Evolutionary conservation across 2,888 invertebrate species (phyloP).

Genomic region (Nudaria mundana): DNA sequence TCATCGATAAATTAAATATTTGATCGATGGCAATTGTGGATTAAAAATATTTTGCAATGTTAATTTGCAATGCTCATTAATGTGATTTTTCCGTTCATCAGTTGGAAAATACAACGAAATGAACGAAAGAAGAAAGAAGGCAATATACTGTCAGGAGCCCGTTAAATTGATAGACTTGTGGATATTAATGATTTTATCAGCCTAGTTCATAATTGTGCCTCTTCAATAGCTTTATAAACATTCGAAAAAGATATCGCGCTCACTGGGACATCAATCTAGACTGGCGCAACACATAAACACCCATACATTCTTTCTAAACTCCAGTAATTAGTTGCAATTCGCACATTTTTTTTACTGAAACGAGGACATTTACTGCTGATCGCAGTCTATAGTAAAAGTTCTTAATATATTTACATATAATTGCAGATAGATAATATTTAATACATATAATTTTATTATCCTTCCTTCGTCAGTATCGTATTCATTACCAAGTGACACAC

Average conservation of each 20-base stretch:
- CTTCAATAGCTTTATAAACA: constrained; percentile 48
- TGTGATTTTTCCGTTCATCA: too few relatives aligned
- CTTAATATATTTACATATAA: too few relatives aligned
- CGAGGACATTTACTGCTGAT: constrained; percentile 11
- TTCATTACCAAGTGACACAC: constrained; percentile 52
- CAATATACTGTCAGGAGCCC: constrained; percentile 34
- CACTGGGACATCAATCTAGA: constrained; percentile 33
- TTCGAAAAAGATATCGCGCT: constrained; percentile 29
- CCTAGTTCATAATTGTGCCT: constrained; percentile 41
- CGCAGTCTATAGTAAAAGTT: too few relatives aligned
- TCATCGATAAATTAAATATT: too few relatives aligned
- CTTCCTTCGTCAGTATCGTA: constrained; percentile 39
- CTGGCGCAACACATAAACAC: constrained; percentile 13
- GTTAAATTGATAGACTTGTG: constrained; percentile 42
- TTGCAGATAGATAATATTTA: constrained; percentile 25
- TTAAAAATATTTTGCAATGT: too few relatives aligned
- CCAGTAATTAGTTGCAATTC: constrained; percentile 14
- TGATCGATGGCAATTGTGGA: too few relatives aligned
- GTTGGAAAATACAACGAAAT: too few relatives aligned
- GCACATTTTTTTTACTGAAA: constrained; percentile 3
- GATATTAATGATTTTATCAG: constrained; percentile 49
- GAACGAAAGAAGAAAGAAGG: too few relatives aligned
- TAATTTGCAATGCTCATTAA: too few relatives aligned
- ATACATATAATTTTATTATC: neutral
- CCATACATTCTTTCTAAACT: constrained; percentile 18